phyloP scores from a whole-genome alignment of 1,140 invertebrate genomes.

The Euwallacea fornicatus region DNA sequence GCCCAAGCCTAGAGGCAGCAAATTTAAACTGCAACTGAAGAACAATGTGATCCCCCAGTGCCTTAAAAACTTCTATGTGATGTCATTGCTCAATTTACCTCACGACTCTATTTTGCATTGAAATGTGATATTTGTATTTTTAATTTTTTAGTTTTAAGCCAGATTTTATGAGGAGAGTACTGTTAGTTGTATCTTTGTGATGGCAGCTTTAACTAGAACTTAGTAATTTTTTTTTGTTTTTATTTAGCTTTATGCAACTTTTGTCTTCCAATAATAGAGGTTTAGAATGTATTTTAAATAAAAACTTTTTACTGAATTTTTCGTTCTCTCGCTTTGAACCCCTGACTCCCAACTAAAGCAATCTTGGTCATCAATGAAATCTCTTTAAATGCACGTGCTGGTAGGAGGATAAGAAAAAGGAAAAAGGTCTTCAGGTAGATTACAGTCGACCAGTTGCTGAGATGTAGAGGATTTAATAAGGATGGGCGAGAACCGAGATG shows the following conservation, averaged over 20 bases:
- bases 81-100: slow-evolving; percentile 48
- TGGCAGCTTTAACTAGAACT: slow-evolving; percentile 5
- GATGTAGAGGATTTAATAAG: not conserved
- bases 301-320: too few relatives aligned
- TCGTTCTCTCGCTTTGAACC: too few relatives aligned
- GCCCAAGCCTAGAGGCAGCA: slow-evolving; percentile 58
- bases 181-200: slow-evolving; percentile 6
- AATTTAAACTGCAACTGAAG: not conserved
- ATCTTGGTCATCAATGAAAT: too few relatives aligned
- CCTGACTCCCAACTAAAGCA: too few relatives aligned
- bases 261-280: too few relatives aligned
- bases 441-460: too few relatives aligned
- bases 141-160: slow-evolving; percentile 2
- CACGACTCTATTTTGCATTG: not conserved
- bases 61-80: slow-evolving; percentile 44
- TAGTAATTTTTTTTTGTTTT: slow-evolving; percentile 6
- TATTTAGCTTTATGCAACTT: not conserved
- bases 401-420: too few relatives aligned
- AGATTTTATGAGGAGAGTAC: not conserved
- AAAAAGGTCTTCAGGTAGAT: too few relatives aligned
- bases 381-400: too few relatives aligned
- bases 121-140: slow-evolving; percentile 14
- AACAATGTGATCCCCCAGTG: slow-evolving; percentile 34
- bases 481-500: not conserved
- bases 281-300: too few relatives aligned